Conservation (phyloP, 1,140 invertebrate species). For the Thaumetopoea pityocampa region DNA sequence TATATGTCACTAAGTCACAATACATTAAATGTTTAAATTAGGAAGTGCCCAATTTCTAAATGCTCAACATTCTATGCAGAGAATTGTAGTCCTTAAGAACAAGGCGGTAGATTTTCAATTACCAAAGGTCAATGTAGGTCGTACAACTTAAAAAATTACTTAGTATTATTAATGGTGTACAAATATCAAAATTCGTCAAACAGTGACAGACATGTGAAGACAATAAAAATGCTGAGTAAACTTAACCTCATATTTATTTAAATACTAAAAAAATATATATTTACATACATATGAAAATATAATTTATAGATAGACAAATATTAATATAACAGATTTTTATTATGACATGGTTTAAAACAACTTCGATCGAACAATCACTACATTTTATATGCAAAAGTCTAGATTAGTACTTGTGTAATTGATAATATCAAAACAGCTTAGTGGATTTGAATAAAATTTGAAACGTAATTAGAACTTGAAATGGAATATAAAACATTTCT, state of each 20-base stretch:
- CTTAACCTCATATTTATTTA: conserved; percentile 9
- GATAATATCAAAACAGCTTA: not conserved
- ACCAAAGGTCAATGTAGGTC: not conserved
- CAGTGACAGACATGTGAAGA: conserved; percentile 14
- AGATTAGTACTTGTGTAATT: too few relatives aligned
- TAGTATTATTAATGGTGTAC: not conserved
- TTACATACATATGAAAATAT: not conserved
- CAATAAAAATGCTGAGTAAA: not conserved
- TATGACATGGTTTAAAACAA: too few relatives aligned
- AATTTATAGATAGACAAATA: not conserved
- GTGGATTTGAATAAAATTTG: too few relatives aligned
- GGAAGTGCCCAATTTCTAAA: too few relatives aligned
- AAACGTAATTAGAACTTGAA: too few relatives aligned
- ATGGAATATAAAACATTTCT: not conserved
- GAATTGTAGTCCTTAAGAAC: too few relatives aligned
- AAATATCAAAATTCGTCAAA: conserved; percentile 13
- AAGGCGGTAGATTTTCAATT: conserved; percentile 1
- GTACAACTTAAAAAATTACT: not conserved
- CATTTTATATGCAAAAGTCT: too few relatives aligned
- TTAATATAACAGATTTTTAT: too few relatives aligned
- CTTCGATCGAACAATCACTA: too few relatives aligned
- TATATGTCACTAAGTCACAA: too few relatives aligned
- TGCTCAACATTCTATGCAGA: too few relatives aligned
- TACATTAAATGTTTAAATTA: too few relatives aligned
- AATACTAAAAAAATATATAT: conserved; percentile 3